Conservation (phyloP, 2,113 vertebrate genomes). For the Puntigrus tetrazona region DNA sequence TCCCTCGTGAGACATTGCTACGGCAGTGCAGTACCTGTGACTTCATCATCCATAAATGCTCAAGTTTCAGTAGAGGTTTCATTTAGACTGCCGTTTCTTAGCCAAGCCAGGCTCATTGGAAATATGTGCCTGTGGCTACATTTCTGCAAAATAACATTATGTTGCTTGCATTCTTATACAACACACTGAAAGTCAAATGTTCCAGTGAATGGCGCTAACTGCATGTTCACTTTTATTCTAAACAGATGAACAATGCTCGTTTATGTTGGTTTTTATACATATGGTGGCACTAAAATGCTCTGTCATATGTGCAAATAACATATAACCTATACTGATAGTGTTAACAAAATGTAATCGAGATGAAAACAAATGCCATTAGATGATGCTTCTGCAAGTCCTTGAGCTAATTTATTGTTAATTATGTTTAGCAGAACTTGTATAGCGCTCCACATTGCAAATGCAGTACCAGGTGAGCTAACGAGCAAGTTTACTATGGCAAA, state of each 20-base stretch:
- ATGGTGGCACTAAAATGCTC: background rate
- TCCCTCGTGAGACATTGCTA: constrained; percentile 22
- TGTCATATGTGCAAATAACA: background rate
- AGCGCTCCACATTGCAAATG: background rate
- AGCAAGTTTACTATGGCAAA: background rate
- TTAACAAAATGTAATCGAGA: background rate
- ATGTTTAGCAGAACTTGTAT: too few species aligned
- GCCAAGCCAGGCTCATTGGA: background rate
- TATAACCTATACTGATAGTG: background rate
- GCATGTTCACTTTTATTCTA: too few species aligned
- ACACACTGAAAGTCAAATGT: background rate
- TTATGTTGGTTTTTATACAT: background rate
- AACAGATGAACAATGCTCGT: background rate
- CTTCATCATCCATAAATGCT: background rate
- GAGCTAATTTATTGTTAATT: background rate
- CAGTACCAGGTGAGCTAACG: background rate
- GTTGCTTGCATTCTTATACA: background rate
- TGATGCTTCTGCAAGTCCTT: too few species aligned
- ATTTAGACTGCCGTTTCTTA: background rate
- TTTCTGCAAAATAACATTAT: background rate
- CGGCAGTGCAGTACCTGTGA: background rate
- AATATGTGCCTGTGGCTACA: background rate
- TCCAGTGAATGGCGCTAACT: background rate
- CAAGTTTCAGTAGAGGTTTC: background rate
- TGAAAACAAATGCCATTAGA: background rate